Evolutionary conservation across 2,113 vertebrate genomes (phyloP), one percentile per base, ranked within the genome.

Genomic region (Chionodraco myersi): DNA sequence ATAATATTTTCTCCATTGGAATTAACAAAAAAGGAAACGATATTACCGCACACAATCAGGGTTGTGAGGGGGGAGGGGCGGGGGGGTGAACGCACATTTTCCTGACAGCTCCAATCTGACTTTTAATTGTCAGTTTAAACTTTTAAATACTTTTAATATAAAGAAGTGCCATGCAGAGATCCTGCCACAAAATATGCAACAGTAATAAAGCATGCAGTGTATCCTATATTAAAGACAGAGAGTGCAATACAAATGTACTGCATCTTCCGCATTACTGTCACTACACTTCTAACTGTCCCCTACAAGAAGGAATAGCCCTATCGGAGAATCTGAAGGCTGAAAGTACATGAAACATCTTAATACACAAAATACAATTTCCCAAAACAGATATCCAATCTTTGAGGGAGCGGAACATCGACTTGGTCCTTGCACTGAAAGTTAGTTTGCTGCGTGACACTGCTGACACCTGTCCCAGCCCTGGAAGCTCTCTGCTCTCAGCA

Each of bases 401-500:
- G n/a, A 36, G 59, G 51, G 45, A 62, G 72, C 44, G 14, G 26
- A 45, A 47, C 72, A n/a, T 3, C 6, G 3, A 77, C 72, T 79
- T 84, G 11, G 23, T 65, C 23, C 0, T 48, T 65, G 45, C 54
- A 58, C 76, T 79, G 70, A 16, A 91, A 88, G 80, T 92, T 72
- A 92, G 80, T 90, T 92, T 89, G 52, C 36, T 48, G 69, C 30
- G 75, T 72, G 60, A 74, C 61, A 45, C 73, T 62, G 61, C 54
- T 83, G 74, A 83, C 92, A 92, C 90, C 89, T 92, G 89, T 89
- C 91, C 90, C 92, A 90, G 64, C 76, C 77, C 79, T 14, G 82
- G 66, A 68, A 75, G 54, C 26, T n/a, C 71, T 59, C 67, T 36
- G 44, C 23, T 58, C 65, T 45, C 79, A 59, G 48, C 59, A 63